Base-by-base conservation (phyloP, 2,797 vertebrate genomes). In the Buphagus erythrorhynchus region DNA sequence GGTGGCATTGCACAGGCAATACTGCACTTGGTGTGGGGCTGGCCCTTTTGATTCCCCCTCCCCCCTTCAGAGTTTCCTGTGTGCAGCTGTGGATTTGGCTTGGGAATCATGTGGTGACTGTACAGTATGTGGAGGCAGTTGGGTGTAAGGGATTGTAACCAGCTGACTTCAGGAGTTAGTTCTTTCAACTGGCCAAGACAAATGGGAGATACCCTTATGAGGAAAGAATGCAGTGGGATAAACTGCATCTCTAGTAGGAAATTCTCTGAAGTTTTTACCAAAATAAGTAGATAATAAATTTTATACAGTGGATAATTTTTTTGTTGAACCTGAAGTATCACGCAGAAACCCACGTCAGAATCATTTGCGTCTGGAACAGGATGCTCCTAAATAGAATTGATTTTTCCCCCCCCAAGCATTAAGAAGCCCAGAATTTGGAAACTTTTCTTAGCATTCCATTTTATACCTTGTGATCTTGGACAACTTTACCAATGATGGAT, bases 111-210 rank as follows among this genome's bases (percentile, higher is more conserved):
- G 55, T 92, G 82, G 77, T 59, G n/a, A 54, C 67, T 62, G 82
- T 69, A 93, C 77, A 77, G 88, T 52, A 46, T 71, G 75, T 68
- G 18, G 67, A 63, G 46, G 69, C 94, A 69, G 67, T 92, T 90
- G 89, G 92, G 76, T 93, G 80, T 73, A 61, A 95, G 76, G 75
- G 54, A 80, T 94, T 76, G 59, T n/a, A 80, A 94, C 69, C 89
- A 95, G 51, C 57, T 95, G 93, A 92, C 81, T 88, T 65, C 42
- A 61, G 91, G 83, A 69, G 78, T 74, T 68, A 35, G 79, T 80
- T 73, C 45, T 90, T 86, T 54, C 36, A 69, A 1, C 40, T 86
- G 74, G 6, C 25, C 77, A 15, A 33, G 81, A 36, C 33, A 55
- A 62, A 67, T 74, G 49, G 77, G 63, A 63, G 58, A 62, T 78